Base-by-base conservation (phyloP, 2,888 invertebrate species). In the Callyntrura sp. region DNA sequence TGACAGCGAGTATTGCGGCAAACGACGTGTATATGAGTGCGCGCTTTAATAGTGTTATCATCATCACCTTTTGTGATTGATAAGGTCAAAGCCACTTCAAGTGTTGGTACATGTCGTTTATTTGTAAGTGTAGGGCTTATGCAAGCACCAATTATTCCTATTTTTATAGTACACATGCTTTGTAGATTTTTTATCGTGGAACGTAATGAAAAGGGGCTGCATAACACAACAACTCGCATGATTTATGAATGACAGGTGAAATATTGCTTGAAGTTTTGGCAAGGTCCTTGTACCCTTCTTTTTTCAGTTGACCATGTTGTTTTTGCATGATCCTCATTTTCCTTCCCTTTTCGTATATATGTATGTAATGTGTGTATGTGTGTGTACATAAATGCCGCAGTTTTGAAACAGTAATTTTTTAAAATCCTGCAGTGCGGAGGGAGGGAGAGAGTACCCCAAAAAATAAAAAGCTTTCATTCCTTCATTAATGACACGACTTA, bases 211-310 rank as follows among this genome's bases (percentile, higher is more conserved):
- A 35, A 35, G 35, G 35, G 35, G 35, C 35, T 6, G 6, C 51
- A 51, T 51, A 51, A 51, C 14, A 43, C 25, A 11, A 55, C 20
- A 78, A 55, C 28, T 70, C 51, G 73, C 23, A 78, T 84, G 84
- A 90, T 90, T 90, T 90, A 90, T 85, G 90, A 81, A 85, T 85
- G 85, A 90, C 89, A 89, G 85, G 51, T 68, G 82, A 73, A 79
- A 79, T 65, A 79, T 76, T 11, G 20, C 48, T 60, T 45, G 20
- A 35, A 78, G 68, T 51, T 68, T 73, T 48, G 73, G 81, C 25
- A 78, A 90, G 90, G 90, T 85, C 85, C 85, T 90, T 90, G 90
- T 90, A 85, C 90, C 85, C 85, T 85, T 60, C 17, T 68, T 28
- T 12, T 28, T 65, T 43, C 2, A 68, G 0, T 17, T 68, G 8